These are phyloP conservation scores for Anguilla marmorata DNA, from an alignment of 2,797 vertebrate species.

Conservation along the genomic window DNA sequence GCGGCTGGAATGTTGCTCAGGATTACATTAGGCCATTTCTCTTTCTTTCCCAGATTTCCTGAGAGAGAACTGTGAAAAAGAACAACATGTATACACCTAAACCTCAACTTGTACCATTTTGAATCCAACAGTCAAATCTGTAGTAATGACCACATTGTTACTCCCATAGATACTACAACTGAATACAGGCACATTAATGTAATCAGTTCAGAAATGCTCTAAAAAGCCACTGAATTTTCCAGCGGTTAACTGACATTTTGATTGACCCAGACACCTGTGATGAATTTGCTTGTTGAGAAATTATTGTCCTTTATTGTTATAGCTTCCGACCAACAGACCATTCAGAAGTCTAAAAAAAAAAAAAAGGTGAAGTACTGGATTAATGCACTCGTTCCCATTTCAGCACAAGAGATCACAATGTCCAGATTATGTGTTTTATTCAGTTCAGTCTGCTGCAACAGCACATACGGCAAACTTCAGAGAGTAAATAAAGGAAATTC, in stretches of 20 bases:
- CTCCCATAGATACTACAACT: neutral
- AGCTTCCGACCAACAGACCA: neutral
- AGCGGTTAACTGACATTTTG: neutral
- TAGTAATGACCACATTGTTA: neutral
- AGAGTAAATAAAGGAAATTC: neutral
- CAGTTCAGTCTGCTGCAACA: neutral
- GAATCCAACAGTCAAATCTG: neutral
- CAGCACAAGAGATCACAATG: slow-evolving; percentile 10
- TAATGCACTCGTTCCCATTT: neutral
- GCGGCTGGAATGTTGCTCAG: neutral
- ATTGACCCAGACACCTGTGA: neutral
- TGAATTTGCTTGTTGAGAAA: neutral
- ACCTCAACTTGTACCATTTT: neutral
- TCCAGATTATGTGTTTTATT: neutral
- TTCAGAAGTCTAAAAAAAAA: neutral
- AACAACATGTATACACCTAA: neutral
- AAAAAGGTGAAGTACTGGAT: neutral
- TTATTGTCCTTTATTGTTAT: neutral
- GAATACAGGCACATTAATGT: neutral
- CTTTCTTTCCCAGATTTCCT: neutral
- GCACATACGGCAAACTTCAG: neutral
- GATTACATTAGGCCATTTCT: neutral
- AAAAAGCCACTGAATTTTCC: neutral
- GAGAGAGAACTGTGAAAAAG: neutral
- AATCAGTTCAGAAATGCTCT: neutral